Conservation (phyloP, 1,140 invertebrate genomes). For the Listronotus oregonensis region DNA sequence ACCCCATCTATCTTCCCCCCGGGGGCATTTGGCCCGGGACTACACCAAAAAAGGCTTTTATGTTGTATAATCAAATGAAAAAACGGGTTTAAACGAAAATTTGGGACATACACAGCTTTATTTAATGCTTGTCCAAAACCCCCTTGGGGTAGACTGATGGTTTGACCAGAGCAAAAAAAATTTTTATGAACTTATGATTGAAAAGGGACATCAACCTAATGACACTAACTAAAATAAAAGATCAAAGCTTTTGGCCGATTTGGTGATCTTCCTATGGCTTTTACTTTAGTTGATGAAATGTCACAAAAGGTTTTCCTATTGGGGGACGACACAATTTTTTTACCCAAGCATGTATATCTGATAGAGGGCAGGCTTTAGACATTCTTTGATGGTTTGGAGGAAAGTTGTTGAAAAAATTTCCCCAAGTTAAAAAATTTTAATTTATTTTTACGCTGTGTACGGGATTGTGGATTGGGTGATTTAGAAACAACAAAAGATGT, state of each 20-base stretch:
- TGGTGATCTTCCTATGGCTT: constrained; percentile 76
- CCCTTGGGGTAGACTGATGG: constrained; percentile 67
- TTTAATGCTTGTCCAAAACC: constrained; percentile 88
- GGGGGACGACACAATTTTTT: constrained; percentile 73
- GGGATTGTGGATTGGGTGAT: constrained; percentile 79
- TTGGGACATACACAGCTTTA: constrained; percentile 78
- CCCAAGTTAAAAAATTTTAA: constrained; percentile 79
- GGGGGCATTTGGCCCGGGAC: constrained; percentile 76
- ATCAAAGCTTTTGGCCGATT: constrained; percentile 88
- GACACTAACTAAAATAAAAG: constrained; percentile 81
- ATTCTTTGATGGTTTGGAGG: constrained; percentile 83
- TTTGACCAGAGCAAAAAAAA: constrained; percentile 66
- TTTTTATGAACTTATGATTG: constrained; percentile 69
- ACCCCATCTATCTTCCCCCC: constrained; percentile 81
- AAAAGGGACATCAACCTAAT: constrained; percentile 73
- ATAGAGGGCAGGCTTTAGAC: constrained; percentile 80
- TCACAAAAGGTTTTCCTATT: constrained; percentile 65
- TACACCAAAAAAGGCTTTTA: constrained; percentile 84
- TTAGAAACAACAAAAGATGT: constrained; percentile 62
- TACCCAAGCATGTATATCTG: constrained; percentile 78
- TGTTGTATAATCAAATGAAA: constrained; percentile 82
- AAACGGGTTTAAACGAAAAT: constrained; percentile 68
- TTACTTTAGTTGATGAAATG: constrained; percentile 85
- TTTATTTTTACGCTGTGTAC: constrained; percentile 74
- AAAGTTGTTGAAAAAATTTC: constrained; percentile 72